Conservation (phyloP, 2,113 vertebrate genomes). For the Bubalus kerabau region DNA sequence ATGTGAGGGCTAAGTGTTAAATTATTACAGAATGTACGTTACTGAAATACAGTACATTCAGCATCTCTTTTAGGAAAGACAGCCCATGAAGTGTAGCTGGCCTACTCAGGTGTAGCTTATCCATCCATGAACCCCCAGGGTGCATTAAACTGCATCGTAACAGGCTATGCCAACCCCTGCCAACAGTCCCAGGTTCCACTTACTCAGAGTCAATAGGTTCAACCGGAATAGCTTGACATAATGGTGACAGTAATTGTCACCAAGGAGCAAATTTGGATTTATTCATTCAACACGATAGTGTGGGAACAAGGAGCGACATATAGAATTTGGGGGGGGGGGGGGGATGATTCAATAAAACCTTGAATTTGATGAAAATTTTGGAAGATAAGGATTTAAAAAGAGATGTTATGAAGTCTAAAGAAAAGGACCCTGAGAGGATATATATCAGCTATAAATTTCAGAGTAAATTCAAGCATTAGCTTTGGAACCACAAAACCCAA, state of each 20-base stretch:
- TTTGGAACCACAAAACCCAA: background rate
- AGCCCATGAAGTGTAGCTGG: background rate
- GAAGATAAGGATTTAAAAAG: background rate
- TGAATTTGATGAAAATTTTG: background rate
- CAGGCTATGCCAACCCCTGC: background rate
- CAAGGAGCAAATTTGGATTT: background rate
- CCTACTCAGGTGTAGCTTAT: background rate
- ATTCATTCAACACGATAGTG: background rate
- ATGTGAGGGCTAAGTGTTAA: background rate
- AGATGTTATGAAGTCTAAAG: background rate
- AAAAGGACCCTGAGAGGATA: background rate
- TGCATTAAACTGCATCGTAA: background rate
- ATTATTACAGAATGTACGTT: background rate
- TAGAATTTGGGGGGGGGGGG: background rate
- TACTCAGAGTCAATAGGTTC: background rate
- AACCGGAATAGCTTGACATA: background rate
- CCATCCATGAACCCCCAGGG: background rate
- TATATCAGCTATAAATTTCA: background rate
- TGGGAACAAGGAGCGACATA: background rate
- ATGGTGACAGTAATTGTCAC: background rate
- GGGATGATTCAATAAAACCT: background rate
- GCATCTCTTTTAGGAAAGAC: background rate
- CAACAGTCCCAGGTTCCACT: background rate
- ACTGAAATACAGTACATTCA: background rate
- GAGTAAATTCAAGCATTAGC: background rate